Evolutionary conservation across 2,797 vertebrate species (phyloP), one percentile per base, ranked within the genome.

Genomic region (Diplodus sargus): DNA sequence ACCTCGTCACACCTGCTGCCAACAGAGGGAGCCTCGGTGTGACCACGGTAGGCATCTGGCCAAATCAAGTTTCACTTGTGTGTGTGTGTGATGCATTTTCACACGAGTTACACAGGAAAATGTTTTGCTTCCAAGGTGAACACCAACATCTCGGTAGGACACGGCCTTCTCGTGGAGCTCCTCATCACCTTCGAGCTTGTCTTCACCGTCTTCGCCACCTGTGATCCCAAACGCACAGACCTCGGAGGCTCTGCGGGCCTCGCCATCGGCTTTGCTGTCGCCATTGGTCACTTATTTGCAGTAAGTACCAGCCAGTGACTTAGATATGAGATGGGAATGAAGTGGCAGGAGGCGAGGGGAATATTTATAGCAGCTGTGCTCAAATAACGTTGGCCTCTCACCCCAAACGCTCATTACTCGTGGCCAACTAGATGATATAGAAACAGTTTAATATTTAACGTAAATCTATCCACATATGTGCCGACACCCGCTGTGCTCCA

Each of bases 191-290:
- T 99, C 78, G 95, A 98, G 77, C 92, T 99, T 89, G 97, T 99
- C 86, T 98, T 99, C 92, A 97, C 98, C 28, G 94, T 99, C 85
- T 99, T 98, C 68, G 97, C 98, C 91, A 98, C 97, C 87, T 98
- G 98, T 82, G 97, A 99, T 87, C 92, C 95, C 77, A 98, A 97
- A 86, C 95, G 97, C 53, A 95, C 87, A 2, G 97, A 99, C 90
- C 96, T 98, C 23, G 95, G 95, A 5, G 97, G 97, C 74, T 98
- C 97, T 13, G 94, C 97, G 49, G 95, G 96, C 81, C 93, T 99
- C 82, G 96, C 97, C 64, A 98, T 99, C 69, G 98, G 97, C 88
- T 87, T 98, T 60, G 96, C 98, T n/a, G 97, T 99, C 15, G 92
- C 95, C 64, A 97, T 99, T 74, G 98, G 98, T 74, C 98, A 99